A percentile compares a stretch with the other conserved stretches of the same genome.
Conservation (phyloP, 2,113 vertebrate species). For the Oryzias curvinotus region DNA sequence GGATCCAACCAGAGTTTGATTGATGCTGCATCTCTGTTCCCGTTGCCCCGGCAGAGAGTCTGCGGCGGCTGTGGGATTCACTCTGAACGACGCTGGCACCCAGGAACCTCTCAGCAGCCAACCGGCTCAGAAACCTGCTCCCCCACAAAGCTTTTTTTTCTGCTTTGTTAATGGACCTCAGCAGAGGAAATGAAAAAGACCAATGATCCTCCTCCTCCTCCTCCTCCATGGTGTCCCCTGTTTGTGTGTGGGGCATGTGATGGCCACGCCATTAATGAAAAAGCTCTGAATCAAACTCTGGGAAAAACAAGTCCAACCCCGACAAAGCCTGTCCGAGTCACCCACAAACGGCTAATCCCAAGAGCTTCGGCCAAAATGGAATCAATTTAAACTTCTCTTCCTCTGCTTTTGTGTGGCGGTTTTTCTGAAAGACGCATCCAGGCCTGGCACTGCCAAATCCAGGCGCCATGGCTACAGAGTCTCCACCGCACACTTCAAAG, state of each 20-base stretch:
- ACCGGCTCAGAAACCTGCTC: slow-evolving; percentile 25
- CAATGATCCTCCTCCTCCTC: slow-evolving; percentile 5
- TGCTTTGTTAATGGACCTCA: slow-evolving; percentile 10
- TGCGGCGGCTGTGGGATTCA: slow-evolving; percentile 25
- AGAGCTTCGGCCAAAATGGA: slow-evolving; percentile 32
- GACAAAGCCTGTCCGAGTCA: slow-evolving; percentile 48
- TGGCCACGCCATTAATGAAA: slow-evolving; percentile 22
- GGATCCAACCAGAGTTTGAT: slow-evolving; percentile 14
- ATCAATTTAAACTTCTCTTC: slow-evolving; percentile 23
- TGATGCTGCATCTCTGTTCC: slow-evolving; percentile 17
- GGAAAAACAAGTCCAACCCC: slow-evolving; percentile 32
- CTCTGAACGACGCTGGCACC: slow-evolving; percentile 33
- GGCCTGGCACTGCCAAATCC: neutral
- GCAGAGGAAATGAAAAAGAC: slow-evolving; percentile 39
- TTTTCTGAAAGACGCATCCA: slow-evolving; percentile 2
- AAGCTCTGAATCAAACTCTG: slow-evolving; percentile 52
- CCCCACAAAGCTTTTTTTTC: slow-evolving; percentile 18
- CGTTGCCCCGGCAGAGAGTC: slow-evolving; percentile 22
- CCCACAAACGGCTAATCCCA: slow-evolving; percentile 45
- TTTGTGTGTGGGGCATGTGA: slow-evolving; percentile 20
- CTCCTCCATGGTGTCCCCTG: neutral
- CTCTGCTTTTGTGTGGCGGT: slow-evolving; percentile 20
- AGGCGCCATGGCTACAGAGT: slow-evolving; percentile 1
- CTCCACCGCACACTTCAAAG: neutral
- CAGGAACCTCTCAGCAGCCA: slow-evolving; percentile 32